Conservation (phyloP, 64 coral and sea anemone species). For the Catalaphyllia jardinei region DNA sequence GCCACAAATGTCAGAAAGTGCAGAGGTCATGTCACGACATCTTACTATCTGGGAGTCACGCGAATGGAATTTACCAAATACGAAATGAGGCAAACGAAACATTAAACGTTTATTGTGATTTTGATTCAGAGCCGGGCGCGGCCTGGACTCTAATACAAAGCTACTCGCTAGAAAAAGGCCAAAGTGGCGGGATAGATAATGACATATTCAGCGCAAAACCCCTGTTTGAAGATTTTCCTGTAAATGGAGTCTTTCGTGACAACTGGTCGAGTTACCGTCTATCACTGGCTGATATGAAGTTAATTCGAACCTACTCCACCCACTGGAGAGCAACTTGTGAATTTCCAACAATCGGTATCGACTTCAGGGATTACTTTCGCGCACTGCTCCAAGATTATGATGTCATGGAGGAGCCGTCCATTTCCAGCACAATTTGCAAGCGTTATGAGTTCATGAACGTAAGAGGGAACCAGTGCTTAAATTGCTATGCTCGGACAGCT, state of each 20-base stretch:
- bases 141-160: conserved; percentile 4
- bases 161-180: background rate
- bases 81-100: background rate
- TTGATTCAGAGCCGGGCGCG: background rate
- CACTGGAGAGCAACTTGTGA: conserved; percentile 6
- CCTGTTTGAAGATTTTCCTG: background rate
- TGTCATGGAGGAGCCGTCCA: background rate
- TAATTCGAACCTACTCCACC: background rate
- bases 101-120: conserved; percentile 5
- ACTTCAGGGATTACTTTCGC: background rate
- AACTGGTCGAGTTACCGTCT: conserved; percentile 6
- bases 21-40: background rate
- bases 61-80: conserved; percentile 6
- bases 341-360: background rate
- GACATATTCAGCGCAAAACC: background rate
- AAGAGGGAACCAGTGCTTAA: background rate
- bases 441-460: background rate
- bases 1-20: background rate
- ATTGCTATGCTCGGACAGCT: background rate
- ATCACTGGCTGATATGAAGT: background rate
- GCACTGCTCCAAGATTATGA: background rate
- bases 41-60: background rate
- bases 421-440: background rate
- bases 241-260: background rate
- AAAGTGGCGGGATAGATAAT: background rate